Percentiles rank a stretch among this genome's conserved stretches.
phyloP scores from a whole-genome alignment of 1,140 invertebrate species.

The Papilio machaon region DNA sequence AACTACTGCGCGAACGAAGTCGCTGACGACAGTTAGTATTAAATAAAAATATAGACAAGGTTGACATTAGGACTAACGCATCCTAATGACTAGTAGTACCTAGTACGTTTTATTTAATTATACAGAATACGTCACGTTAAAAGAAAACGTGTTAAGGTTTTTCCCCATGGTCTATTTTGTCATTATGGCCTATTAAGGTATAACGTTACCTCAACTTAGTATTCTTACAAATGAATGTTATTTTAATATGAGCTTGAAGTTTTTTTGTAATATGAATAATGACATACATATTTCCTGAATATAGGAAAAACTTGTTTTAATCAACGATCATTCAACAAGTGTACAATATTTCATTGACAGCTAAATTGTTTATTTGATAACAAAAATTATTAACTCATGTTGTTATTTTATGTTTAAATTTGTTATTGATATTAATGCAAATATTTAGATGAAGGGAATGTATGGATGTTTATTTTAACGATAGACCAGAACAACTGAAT shows the following conservation, averaged over 20 bases:
- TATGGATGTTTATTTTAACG: too few relatives aligned
- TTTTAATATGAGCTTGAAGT: neutral
- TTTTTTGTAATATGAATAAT: neutral
- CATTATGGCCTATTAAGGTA: neutral
- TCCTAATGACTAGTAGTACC: neutral
- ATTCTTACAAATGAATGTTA: neutral
- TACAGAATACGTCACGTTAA: neutral
- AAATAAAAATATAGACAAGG: neutral
- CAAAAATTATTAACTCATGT: neutral
- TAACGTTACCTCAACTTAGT: neutral
- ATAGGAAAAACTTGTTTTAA: slow-evolving; percentile 5
- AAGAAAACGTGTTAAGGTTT: neutral
- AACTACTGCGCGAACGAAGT: too few relatives aligned
- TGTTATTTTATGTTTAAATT: too few relatives aligned
- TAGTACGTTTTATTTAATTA: neutral
- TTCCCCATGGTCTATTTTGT: slow-evolving; percentile 2
- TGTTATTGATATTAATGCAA: too few relatives aligned
- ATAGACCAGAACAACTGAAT: too few relatives aligned
- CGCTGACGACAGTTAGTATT: too few relatives aligned
- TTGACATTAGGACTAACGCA: neutral
- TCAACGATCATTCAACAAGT: neutral
- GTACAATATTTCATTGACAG: neutral
- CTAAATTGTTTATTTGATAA: neutral
- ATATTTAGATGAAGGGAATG: too few relatives aligned
- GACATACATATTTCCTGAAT: neutral